These are phyloP conservation scores for Gonatopus flavifemur DNA, from an alignment of 1,140 invertebrate genomes.

Conservation along the genomic window DNA sequence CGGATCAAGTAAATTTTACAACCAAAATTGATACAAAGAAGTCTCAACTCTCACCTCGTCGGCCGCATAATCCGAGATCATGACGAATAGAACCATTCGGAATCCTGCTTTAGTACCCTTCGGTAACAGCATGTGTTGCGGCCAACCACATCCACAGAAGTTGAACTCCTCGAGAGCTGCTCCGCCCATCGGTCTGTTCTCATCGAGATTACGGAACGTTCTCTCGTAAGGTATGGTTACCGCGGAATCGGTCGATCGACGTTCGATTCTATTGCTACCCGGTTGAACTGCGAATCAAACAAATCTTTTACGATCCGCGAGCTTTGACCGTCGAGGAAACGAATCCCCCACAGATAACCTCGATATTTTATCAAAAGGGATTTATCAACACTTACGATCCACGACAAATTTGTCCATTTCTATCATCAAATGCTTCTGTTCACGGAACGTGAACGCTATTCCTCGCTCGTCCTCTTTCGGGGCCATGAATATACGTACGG, in stretches of 20 bases:
- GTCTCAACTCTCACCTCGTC: constrained; percentile 73
- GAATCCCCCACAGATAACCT: too few relatives aligned
- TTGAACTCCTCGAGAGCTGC: constrained; percentile 64
- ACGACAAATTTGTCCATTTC: constrained; percentile 77
- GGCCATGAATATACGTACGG: constrained; percentile 76
- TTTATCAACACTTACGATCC: constrained; percentile 56
- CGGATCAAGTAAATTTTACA: too few relatives aligned
- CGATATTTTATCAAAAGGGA: constrained; percentile 8
- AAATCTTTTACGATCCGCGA: too few relatives aligned
- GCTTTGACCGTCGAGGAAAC: too few relatives aligned
- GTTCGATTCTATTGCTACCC: constrained; percentile 65
- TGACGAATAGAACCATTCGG: constrained; percentile 73
- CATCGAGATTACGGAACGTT: constrained; percentile 67
- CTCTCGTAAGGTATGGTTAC: constrained; percentile 75
- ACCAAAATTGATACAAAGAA: too few relatives aligned
- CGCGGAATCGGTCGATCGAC: constrained; percentile 66
- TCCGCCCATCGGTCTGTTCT: constrained; percentile 57
- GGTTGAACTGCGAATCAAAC: constrained; percentile 58
- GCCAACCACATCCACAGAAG: constrained; percentile 87
- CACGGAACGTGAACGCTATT: constrained; percentile 63
- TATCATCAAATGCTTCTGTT: constrained; percentile 72
- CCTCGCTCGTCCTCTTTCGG: constrained; percentile 72
- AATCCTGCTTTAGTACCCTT: constrained; percentile 72
- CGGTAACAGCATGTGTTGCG: constrained; percentile 80
- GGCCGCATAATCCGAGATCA: constrained; percentile 75